Base-by-base conservation (phyloP, 2,113 vertebrate genomes). In the Bagarius yarrelli region DNA sequence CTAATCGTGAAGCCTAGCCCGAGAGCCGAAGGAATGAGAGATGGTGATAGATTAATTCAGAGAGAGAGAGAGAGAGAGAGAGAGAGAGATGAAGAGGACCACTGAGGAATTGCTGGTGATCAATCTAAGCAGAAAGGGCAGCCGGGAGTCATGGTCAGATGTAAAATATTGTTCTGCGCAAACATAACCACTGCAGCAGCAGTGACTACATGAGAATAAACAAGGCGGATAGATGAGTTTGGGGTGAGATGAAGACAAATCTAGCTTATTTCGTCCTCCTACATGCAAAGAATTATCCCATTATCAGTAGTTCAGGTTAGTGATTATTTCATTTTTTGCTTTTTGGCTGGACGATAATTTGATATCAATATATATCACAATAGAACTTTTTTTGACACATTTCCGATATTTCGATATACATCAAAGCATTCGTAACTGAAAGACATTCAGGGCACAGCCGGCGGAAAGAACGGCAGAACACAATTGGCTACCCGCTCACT, bases 111-210 rank as follows among this genome's bases (percentile, higher is more conserved):
- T 44, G 47, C 25, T 71, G 55, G 79, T 78, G 63, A 83, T 79
- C 81, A 83, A 77, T 85, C 79, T 83, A 25, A 83, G n/a, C 53
- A 60, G 61, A 70, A 67, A 80, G 60, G 72, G 70, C 74, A 56
- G 66, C 4, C 64, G 27, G 79, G 72, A 79, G 83, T 83, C 85
- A 85, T 63, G 78, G 83, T 83, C 78, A 81, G 63, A 63, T 79
- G 69, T 83, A 76, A 86, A 81, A 84, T 80, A 84, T 55, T 64
- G 40, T 52, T 78, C 59, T 47, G 66, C 56, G 25, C 64, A 72
- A 83, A 80, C 59, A 57, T 18, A 69, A 40, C 47, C 11, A 27
- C 34, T 76, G 47, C 36, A 76, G 64, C 36, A 76, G 64, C 52
- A 32, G 18, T 57, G 72, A n/a, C 34, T 75, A 73, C 14, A 19